Evolutionary conservation across 2,888 invertebrate species (phyloP).

Genomic region (Clostera curtula): DNA sequence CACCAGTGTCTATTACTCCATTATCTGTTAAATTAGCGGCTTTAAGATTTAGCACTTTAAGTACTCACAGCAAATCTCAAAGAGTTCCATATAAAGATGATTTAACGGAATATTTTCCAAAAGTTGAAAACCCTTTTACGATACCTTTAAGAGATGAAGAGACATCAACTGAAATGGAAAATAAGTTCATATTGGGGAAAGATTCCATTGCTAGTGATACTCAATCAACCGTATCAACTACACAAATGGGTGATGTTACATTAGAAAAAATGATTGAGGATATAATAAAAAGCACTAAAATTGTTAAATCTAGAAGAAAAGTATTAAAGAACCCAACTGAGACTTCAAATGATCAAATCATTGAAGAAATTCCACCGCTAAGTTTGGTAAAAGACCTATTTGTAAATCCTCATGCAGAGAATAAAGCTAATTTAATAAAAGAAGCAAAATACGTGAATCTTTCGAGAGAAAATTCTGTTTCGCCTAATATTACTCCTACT

Average conservation of each 20-base stretch:
- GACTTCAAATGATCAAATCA: slow-evolving; percentile 22
- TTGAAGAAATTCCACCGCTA: slow-evolving; percentile 43
- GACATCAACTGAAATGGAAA: slow-evolving; percentile 65
- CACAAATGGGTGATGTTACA: slow-evolving; percentile 69
- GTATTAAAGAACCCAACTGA: slow-evolving; percentile 40
- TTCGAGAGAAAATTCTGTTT: slow-evolving; percentile 62
- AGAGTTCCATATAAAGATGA: slow-evolving; percentile 46
- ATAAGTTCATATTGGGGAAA: slow-evolving; percentile 59
- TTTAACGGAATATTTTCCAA: slow-evolving; percentile 69
- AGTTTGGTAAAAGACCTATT: slow-evolving; percentile 54
- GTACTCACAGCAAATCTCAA: slow-evolving; percentile 52
- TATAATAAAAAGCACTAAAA: slow-evolving; percentile 75
- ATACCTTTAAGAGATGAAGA: slow-evolving; percentile 62
- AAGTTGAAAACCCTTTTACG: slow-evolving; percentile 57
- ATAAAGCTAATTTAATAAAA: slow-evolving; percentile 57
- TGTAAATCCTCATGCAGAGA: slow-evolving; percentile 57
- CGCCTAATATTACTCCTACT: slow-evolving; percentile 52
- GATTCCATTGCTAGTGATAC: slow-evolving; percentile 48
- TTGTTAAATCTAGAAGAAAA: slow-evolving; percentile 56
- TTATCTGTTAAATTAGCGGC: slow-evolving; percentile 76
- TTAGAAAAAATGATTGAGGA: slow-evolving; percentile 78
- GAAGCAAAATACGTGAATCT: slow-evolving; percentile 61
- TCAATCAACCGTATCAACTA: slow-evolving; percentile 64
- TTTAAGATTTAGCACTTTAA: slow-evolving; percentile 72
- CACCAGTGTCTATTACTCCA: slow-evolving; percentile 73